Evolutionary conservation across 1,140 invertebrate genomes (phyloP).

Genomic region (Pristionchus pacificus): DNA sequence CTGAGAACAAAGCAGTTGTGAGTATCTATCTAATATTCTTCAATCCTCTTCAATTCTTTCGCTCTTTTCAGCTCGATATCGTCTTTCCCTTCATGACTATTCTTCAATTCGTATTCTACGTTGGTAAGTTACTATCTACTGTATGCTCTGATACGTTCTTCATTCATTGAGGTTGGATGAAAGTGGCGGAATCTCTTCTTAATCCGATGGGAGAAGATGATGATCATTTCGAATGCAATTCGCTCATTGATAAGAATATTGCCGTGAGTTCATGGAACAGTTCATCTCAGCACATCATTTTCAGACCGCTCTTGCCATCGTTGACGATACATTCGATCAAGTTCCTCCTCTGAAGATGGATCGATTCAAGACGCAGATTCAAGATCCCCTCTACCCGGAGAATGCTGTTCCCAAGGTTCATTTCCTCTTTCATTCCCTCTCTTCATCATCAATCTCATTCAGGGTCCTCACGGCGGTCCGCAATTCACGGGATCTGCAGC

Average conservation of each 20-base stretch:
- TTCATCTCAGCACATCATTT: too few relatives aligned
- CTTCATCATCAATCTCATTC: too few relatives aligned
- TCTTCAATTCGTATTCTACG: background rate
- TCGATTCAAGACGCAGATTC: background rate
- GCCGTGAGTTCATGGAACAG: background rate
- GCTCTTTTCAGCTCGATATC: background rate
- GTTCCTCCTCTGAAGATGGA: background rate
- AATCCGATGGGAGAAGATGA: conserved; percentile 78
- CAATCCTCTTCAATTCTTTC: too few relatives aligned
- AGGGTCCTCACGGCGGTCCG: too few relatives aligned
- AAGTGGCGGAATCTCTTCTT: conserved; percentile 79
- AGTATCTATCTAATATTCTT: background rate
- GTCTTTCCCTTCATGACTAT: background rate
- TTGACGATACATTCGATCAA: background rate
- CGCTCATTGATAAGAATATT: background rate
- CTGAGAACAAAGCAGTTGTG: background rate
- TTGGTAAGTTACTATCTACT: background rate
- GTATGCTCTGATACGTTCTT: too few relatives aligned
- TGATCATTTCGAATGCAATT: background rate
- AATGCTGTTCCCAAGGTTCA: background rate
- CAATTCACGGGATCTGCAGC: background rate
- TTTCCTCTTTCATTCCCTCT: too few relatives aligned
- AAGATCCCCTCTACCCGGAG: background rate
- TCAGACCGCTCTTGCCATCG: background rate
- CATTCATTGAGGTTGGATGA: conserved; percentile 72